Evolutionary conservation across 2,888 invertebrate species (phyloP).

Genomic region (Metacarcinus magister): DNA sequence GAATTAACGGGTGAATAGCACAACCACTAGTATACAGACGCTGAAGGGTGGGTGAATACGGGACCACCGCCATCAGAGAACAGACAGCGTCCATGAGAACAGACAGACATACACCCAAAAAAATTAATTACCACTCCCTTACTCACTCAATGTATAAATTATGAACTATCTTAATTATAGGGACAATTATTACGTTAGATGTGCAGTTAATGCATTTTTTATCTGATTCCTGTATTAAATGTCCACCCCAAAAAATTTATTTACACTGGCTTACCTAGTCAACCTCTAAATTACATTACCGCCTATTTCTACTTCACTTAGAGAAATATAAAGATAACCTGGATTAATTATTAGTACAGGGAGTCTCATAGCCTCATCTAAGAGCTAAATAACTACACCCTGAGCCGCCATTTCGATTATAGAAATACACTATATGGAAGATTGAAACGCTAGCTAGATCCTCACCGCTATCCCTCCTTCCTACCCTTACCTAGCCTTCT

Average conservation of each 20-base stretch:
- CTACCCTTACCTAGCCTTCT: background rate
- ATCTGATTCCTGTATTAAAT: too few relatives aligned
- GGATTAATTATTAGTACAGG: background rate
- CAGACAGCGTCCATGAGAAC: background rate
- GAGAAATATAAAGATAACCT: too few relatives aligned
- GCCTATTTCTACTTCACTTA: too few relatives aligned
- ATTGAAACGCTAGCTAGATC: background rate
- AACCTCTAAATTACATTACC: too few relatives aligned
- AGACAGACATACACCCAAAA: background rate
- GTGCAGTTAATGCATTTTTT: too few relatives aligned
- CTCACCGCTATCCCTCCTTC: background rate
- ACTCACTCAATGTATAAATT: too few relatives aligned
- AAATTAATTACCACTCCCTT: background rate
- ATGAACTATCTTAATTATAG: too few relatives aligned
- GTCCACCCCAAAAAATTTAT: too few relatives aligned
- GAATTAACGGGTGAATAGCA: too few relatives aligned
- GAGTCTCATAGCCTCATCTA: background rate
- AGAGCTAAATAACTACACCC: background rate
- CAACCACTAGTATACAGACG: too few relatives aligned
- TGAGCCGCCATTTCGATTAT: slow-evolving; percentile 70
- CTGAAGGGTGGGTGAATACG: background rate
- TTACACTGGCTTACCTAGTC: too few relatives aligned
- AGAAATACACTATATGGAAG: background rate
- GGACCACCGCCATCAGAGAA: background rate
- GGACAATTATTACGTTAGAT: too few relatives aligned